A percentile compares a stretch with the other conserved stretches of the same genome.
Evolutionary conservation across 2,888 invertebrate genomes (phyloP).

Genomic region (Rotaria magnacalcarata): DNA sequence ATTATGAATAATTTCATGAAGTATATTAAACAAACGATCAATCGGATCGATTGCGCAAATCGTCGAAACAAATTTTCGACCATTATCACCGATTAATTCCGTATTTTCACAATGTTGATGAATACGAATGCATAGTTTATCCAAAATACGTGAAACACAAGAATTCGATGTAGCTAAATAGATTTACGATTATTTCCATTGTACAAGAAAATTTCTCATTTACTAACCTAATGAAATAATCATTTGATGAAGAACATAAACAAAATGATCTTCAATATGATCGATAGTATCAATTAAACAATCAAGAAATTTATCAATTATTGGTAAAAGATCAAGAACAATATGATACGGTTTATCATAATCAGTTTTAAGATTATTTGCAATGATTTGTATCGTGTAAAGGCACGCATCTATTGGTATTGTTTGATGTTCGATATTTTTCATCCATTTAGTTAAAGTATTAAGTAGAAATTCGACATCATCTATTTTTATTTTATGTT

Average conservation of each 20-base stretch:
- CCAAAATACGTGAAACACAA: background rate
- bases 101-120: background rate
- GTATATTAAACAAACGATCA: background rate
- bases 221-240: background rate
- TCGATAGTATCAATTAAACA: background rate
- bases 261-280: background rate
- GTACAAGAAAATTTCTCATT: background rate
- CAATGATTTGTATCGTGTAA: background rate
- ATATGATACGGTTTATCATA: background rate
- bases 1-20: constrained; percentile 29
- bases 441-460: background rate
- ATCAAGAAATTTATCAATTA: background rate
- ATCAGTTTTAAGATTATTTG: background rate
- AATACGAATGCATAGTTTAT: background rate
- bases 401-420: background rate
- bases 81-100: background rate
- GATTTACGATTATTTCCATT: background rate
- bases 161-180: background rate
- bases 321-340: background rate
- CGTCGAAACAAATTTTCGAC: no score
- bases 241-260: background rate
- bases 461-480: background rate
- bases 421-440: background rate
- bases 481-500: background rate
- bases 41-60: background rate